A percentile compares a stretch with the other conserved stretches of the same genome.
phyloP scores from a whole-genome alignment of 1,140 invertebrate species.

The Oedothorax gibbosus region DNA sequence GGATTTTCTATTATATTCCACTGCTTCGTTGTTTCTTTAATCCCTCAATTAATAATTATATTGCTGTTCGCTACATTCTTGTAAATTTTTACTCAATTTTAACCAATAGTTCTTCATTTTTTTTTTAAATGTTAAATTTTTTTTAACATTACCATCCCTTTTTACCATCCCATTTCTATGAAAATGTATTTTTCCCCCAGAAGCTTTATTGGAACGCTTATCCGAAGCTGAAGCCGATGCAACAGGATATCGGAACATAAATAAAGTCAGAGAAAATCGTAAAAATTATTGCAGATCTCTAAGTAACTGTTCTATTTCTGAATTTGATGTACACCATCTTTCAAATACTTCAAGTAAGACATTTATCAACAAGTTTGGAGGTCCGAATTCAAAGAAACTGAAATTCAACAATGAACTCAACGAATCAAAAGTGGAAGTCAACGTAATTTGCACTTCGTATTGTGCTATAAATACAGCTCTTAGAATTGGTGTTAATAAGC shows the following conservation, averaged over 20 bases:
- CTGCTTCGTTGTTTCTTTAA: too few species aligned
- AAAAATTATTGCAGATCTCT: conserved; percentile 6
- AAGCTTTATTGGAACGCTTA: neutral
- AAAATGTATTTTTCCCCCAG: conserved; percentile 6
- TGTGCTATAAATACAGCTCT: neutral
- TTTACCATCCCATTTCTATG: neutral
- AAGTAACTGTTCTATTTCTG: conserved; percentile 34
- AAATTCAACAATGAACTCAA: neutral
- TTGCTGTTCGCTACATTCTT: too few species aligned
- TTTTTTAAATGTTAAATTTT: neutral
- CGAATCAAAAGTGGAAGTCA: neutral
- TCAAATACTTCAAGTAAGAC: neutral
- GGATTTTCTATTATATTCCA: too few species aligned
- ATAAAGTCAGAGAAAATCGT: too few species aligned
- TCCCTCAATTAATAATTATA: too few species aligned
- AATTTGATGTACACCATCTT: conserved; percentile 10
- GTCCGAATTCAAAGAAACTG: neutral
- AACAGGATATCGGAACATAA: neutral
- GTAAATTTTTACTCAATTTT: too few species aligned
- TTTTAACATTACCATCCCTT: neutral
- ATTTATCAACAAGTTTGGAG: neutral
- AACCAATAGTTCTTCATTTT: neutral
- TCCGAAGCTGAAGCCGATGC: neutral
- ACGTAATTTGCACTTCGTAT: conserved; percentile 25
- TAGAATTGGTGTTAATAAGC: neutral